phyloP scores from a whole-genome alignment of 2,797 vertebrate species.

The Rhinogobio ventralis region DNA sequence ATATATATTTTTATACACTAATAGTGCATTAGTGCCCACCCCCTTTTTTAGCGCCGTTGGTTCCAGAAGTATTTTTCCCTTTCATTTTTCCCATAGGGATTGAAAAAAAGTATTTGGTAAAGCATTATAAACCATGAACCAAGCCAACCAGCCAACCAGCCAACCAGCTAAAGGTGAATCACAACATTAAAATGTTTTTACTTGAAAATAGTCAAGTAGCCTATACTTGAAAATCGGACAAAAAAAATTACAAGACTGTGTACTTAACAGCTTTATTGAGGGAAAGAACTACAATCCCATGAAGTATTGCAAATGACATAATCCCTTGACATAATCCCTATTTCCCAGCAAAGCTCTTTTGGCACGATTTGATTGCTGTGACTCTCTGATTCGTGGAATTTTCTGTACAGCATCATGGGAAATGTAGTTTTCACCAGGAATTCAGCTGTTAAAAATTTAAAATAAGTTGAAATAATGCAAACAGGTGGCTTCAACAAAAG shows the following conservation, averaged over 20 bases:
- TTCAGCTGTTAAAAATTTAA: neutral
- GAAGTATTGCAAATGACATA: neutral
- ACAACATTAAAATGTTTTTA: neutral
- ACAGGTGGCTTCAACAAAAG: neutral
- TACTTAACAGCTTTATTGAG: neutral
- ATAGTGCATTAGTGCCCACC: conserved; percentile 20
- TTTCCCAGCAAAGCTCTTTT: neutral
- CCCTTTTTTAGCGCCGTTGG: neutral
- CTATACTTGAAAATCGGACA: neutral
- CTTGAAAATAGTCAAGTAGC: neutral
- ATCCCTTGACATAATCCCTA: neutral
- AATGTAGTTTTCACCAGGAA: neutral
- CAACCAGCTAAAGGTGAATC: neutral
- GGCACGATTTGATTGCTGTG: neutral
- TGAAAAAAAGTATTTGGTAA: neutral
- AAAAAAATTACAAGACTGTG: neutral
- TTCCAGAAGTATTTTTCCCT: conserved; percentile 23
- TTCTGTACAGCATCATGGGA: neutral
- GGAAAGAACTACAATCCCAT: neutral
- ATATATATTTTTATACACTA: conserved; percentile 62
- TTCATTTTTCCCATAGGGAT: neutral
- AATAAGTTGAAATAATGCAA: neutral
- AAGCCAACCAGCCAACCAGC: neutral
- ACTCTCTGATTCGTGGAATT: neutral
- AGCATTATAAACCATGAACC: neutral